phyloP scores from a whole-genome alignment of 2,113 vertebrate genomes.

The Progne subis region DNA sequence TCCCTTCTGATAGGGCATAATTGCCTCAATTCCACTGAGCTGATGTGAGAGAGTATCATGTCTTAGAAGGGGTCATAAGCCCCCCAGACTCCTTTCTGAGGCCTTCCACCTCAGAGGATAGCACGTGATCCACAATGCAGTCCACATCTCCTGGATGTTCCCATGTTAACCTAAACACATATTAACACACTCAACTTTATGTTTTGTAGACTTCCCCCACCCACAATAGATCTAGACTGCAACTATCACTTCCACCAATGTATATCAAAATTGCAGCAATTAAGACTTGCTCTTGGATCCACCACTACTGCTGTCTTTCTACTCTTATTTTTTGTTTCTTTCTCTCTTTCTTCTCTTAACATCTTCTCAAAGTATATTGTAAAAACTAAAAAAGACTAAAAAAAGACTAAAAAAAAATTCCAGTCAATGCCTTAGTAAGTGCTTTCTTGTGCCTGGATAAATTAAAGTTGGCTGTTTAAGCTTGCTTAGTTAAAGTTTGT shows the following conservation, averaged over 20 bases:
- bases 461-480: not conserved
- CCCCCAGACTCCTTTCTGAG: not conserved
- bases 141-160: not conserved
- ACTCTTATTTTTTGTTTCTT: too few species aligned
- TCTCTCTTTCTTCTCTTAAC: not conserved
- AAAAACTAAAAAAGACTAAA: too few species aligned
- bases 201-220: not conserved
- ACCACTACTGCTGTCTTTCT: rapidly evolving
- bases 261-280: not conserved
- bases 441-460: not conserved
- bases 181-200: not conserved
- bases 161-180: not conserved
- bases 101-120: not conserved
- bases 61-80: not conserved
- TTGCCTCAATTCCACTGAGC: not conserved
- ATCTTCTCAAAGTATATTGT: not conserved
- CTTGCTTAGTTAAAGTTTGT: not conserved
- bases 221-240: rapidly evolving
- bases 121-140: not conserved
- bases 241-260: not conserved
- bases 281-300: not conserved
- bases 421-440: not conserved
- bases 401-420: not conserved
- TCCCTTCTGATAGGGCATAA: not conserved
- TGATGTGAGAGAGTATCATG: not conserved